These are phyloP conservation scores for Tenualosa ilisha DNA, from an alignment of 2,797 vertebrate species.

Conservation along the genomic window DNA sequence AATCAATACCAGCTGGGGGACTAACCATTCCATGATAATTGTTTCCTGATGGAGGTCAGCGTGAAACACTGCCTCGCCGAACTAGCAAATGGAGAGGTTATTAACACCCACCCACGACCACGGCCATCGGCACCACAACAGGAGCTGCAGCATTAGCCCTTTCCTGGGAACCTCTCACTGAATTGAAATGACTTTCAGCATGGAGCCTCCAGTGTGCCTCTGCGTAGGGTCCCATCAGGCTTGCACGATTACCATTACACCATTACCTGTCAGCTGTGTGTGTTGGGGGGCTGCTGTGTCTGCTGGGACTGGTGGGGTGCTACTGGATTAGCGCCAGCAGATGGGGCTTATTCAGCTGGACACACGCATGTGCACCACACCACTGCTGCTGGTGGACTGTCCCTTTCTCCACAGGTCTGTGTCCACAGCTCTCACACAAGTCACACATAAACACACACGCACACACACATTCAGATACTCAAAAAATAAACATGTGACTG, in stretches of 20 bases:
- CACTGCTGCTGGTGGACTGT: neutral
- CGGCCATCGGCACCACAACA: neutral
- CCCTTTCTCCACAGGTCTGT: neutral
- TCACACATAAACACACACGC: neutral
- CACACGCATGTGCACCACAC: neutral
- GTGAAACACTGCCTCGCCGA: neutral
- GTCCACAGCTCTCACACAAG: neutral
- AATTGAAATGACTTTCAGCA: neutral
- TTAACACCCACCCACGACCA: neutral
- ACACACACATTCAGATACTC: neutral
- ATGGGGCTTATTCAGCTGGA: neutral
- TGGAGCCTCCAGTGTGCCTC: neutral
- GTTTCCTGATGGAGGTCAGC: constrained; percentile 1
- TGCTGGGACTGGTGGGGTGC: neutral
- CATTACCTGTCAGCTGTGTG: neutral
- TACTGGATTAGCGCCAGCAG: neutral
- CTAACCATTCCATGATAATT: neutral
- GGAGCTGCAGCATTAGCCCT: neutral
- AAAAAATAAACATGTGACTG: neutral
- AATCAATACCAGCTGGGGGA: constrained; percentile 1
- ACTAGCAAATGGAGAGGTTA: neutral
- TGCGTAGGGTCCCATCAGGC: neutral
- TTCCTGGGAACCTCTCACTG: neutral
- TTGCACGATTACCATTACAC: neutral
- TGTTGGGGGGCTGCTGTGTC: neutral